Evolutionary conservation across 2,888 invertebrate species (phyloP), one percentile per base, ranked within the genome.

Genomic region (Crepidodera aurea): DNA sequence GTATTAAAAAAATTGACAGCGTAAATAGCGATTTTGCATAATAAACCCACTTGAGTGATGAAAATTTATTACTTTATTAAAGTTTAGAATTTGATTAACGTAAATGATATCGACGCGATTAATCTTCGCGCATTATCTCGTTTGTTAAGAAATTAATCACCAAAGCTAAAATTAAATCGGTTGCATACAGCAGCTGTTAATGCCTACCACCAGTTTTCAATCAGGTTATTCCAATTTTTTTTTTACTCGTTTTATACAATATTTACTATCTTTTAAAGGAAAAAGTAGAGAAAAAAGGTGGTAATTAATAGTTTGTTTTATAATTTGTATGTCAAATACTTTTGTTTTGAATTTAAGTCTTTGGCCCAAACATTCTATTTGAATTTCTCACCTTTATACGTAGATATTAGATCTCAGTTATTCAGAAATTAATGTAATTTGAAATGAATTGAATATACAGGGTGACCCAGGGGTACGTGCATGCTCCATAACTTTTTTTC

Each of bases 31-130:
- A 66, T 59, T 63, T 66, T 63, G 66, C 66, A 66, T 66, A 63
- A 66, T 63, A 57, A 53, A 64, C 44, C 55, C 61, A 58, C 61
- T 64, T 58, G 51, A 51, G 42, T 62, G 62, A 62, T 65, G 65
- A 62, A 57, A 61, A 66, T 66, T 66, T 66, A 66, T 64, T 51
- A 48, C 66, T 66, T 61, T 64, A 66, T 66, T 64, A 66, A 62
- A 65, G 51, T 65, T 56, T 50, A 58, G 65, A 62, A 65, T 65
- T 65, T 64, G 64, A 64, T 64, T 64, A 64, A 55, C 53, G 57
- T 48, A 64, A 60, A 62, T 62, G 62, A 62, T 62, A 62, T 60
- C 53, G 62, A 50, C 18, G 19, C 55, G 44, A 59, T 63, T 63
- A 42, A 63, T 63, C 63, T 59, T 40, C 27, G 59, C 54, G 42